Evolutionary conservation across 2,888 invertebrate genomes (phyloP).

Genomic region (Plutella xylostella): DNA sequence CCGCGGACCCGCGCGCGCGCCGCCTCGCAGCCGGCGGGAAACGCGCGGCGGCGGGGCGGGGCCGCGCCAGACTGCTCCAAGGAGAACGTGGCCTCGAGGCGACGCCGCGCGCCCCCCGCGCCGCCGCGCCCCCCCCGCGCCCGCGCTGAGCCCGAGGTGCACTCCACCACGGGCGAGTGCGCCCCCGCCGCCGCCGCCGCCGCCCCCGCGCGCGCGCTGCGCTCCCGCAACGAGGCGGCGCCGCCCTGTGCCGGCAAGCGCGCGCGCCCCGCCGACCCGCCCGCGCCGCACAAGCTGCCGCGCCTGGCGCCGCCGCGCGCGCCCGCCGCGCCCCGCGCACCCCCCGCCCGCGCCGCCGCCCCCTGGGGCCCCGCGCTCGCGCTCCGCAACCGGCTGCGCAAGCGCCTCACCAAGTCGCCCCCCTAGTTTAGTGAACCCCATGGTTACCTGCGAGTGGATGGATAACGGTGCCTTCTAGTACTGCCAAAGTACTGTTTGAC

Average conservation of each 20-base stretch:
- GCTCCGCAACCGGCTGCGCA: slow-evolving; percentile 53
- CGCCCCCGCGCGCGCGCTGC: slow-evolving; percentile 26
- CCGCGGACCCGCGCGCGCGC: slow-evolving; percentile 19
- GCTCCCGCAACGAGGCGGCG: slow-evolving; percentile 30
- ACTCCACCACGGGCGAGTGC: slow-evolving; percentile 36
- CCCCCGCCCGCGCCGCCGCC: slow-evolving; percentile 38
- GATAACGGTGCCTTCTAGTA: slow-evolving; percentile 39
- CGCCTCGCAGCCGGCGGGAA: slow-evolving; percentile 22
- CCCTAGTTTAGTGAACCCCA: slow-evolving; percentile 7
- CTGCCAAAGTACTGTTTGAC: slow-evolving; percentile 39
- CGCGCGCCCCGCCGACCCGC: slow-evolving; percentile 39
- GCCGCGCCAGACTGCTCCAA: slow-evolving; percentile 43
- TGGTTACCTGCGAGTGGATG: slow-evolving; percentile 31
- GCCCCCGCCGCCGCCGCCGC: slow-evolving; percentile 26
- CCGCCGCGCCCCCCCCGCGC: slow-evolving; percentile 25
- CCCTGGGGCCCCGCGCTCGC: slow-evolving; percentile 56
- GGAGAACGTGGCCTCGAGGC: slow-evolving; percentile 45
- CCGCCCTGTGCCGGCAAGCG: slow-evolving; percentile 28
- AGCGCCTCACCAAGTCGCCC: slow-evolving; percentile 50
- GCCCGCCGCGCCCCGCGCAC: slow-evolving; percentile 30
- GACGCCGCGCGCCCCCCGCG: slow-evolving; percentile 23
- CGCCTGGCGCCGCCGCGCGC: slow-evolving; percentile 19
- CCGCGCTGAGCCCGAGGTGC: slow-evolving; percentile 31
- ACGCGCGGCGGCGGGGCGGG: slow-evolving; percentile 22
- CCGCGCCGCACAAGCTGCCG: slow-evolving; percentile 34